These are phyloP conservation scores for Allygus modestus DNA, from an alignment of 2,888 invertebrate genomes.

Conservation along the genomic window DNA sequence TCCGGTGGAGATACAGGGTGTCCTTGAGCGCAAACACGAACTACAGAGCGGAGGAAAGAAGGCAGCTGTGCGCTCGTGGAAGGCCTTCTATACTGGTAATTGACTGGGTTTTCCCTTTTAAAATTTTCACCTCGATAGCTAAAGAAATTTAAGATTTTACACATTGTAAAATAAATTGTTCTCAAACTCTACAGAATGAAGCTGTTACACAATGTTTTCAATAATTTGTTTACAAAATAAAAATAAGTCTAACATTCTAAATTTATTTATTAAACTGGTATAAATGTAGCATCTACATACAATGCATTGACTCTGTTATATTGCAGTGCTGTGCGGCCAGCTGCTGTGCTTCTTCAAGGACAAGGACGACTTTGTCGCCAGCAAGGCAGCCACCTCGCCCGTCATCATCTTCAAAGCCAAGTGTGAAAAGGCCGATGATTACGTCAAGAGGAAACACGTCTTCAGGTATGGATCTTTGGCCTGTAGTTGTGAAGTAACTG, in stretches of 20 bases:
- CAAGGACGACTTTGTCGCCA: slow-evolving; percentile 91
- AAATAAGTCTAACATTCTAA: no score
- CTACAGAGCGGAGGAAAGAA: slow-evolving; percentile 95
- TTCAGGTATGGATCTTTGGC: slow-evolving; percentile 79
- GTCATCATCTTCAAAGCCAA: slow-evolving; percentile 86
- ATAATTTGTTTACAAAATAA: no score
- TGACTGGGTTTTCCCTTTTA: no score
- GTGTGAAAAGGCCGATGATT: slow-evolving; percentile 93
- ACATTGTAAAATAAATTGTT: no score
- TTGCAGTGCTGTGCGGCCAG: slow-evolving; percentile 93
- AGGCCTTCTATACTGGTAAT: slow-evolving; percentile 88
- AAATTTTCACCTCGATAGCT: no score
- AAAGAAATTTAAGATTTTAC: no score
- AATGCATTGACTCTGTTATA: no score
- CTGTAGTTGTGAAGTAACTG: no score
- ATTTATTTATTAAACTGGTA: no score
- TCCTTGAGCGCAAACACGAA: slow-evolving; percentile 96
- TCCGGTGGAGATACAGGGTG: slow-evolving; percentile 94
- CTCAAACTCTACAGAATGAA: no score
- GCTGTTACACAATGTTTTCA: no score
- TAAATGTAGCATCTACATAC: no score
- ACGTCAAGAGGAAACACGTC: slow-evolving; percentile 96
- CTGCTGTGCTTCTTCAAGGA: slow-evolving; percentile 98
- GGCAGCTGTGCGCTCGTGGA: slow-evolving; percentile 97
- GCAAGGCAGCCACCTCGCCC: slow-evolving; percentile 92